Base-by-base conservation (phyloP, 2,888 invertebrate species). In the Camponotus fellah region DNA sequence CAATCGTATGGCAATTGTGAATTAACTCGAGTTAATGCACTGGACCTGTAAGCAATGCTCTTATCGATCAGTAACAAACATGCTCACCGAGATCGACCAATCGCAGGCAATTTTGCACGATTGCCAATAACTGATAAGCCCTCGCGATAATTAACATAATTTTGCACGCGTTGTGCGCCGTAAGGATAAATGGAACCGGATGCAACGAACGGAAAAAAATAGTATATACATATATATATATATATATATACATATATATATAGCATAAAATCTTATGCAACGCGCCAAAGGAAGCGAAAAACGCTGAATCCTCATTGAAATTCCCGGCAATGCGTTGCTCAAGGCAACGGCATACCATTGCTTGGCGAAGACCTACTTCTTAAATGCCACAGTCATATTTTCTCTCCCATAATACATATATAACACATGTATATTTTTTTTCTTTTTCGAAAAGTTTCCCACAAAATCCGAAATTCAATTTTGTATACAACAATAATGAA, bases 1-100 rank as follows among this genome's bases (percentile, higher is more conserved):
- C 26, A 40, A 17, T 68, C 14, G n/a, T n/a, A 17, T 32, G 56
- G n/a, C n/a, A n/a, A 26, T 65, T 40, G 37, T 10, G 37, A 26
- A 21, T 43, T 69, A 60, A 43, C 32, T 12, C 79, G 26, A 60
- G 46, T 46, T 68, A 66, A 76, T 66, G 56, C 66, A 14, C 60
- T 26, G 40, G 46, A 26, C 26, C 34, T 37, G 21, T 26, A 37
- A 34, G n/a, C 68, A 3, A 46, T 69, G 17, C 26, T 60, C 34
- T 80, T 80, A 80, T 80, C 79, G 71, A 46, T 21, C 34, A 56
- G 49, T 46, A 80, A 80, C 71, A 80, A 79, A 62, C 46, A n/a
- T 58, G n/a, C 32, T 58, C 58, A 60, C 17, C 40, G 37, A n/a
- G 56, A 56, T 26, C 26, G 14, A 56, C 60, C 79, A 71, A 69